Base-by-base conservation (phyloP, 2,113 vertebrate genomes). In the Chunga burmeisteri region DNA sequence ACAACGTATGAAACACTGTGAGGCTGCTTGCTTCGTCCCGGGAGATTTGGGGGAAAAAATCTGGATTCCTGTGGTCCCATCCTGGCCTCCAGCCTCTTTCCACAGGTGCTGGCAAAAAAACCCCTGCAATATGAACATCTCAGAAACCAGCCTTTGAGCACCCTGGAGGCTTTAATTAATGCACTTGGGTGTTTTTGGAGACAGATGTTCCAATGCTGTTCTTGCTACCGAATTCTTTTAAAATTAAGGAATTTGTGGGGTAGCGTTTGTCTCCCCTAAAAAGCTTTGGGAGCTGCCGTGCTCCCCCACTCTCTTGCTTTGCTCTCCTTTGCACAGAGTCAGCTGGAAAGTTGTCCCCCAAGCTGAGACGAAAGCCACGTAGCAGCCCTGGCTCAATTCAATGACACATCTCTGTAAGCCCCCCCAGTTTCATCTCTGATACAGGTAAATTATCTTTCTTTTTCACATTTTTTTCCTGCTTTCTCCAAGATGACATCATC, bases 1-100 rank as follows among this genome's bases (percentile, higher is more conserved):
- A 20, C 14, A 11, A 1, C 0, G 2, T 9, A 23, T 20, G 67
- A 56, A 32, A 19, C 2, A 38, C 23, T 13, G 49, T 10, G 44
- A 27, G 47, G 30, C 47, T 80, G 62, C 56, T 67, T 36, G 40
- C 62, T 47, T 74, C 15, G 52, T 20, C 72, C 42, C 0, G 0
- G 29, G 56, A 17, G 40, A 30, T 70, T 10, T 70, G 23, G 36
- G 62, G 20, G 4, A 5, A 52, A 52, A 56, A 71, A 19, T 22
- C 58, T 9, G 77, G 55, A 78, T 53, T 78, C 27, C 72, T 61
- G 20, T 5, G 2, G 40, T 23, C 58, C 40, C 11, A 1, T 56
- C 58, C 58, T 61, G 63, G 23, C 22, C 47, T 83, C 66, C 79
- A 74, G 36, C 38, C 81, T 80, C 84, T 50, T 81, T 21, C 72